Percentiles rank a stretch among this genome's conserved stretches.
These are phyloP conservation scores for Panopea generosa DNA, from an alignment of 2,888 invertebrate genomes.

Conservation along the genomic window DNA sequence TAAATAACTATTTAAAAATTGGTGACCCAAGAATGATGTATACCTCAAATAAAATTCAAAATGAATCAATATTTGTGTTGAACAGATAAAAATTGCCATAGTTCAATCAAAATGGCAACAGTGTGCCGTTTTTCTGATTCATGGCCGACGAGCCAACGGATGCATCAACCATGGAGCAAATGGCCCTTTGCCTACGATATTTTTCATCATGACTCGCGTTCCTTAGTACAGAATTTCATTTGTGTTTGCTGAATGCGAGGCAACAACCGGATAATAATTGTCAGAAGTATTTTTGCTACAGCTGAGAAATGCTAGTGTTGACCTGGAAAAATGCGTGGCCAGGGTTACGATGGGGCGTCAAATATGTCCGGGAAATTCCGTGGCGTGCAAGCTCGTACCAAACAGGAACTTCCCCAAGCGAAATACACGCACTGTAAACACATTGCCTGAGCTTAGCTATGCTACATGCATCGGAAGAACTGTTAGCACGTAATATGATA, in stretches of 20 bases:
- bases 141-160: conserved; percentile 8
- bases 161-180: conserved; percentile 27
- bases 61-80: conserved; percentile 1
- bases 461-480: conserved; percentile 26
- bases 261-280: conserved; percentile 23
- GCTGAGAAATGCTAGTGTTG: background rate
- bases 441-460: conserved; percentile 36
- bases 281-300: conserved; percentile 15
- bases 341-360: conserved; percentile 50
- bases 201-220: background rate
- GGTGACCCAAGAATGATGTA: conserved; percentile 5
- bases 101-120: conserved; percentile 5
- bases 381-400: conserved; percentile 34
- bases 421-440: conserved; percentile 36
- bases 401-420: conserved; percentile 25
- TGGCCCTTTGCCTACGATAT: conserved; percentile 19
- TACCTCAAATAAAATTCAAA: conserved; percentile 7
- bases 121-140: background rate
- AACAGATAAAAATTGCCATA: background rate
- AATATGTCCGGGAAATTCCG: conserved; percentile 39
- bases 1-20: background rate
- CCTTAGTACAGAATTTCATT: conserved; percentile 20
- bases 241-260: conserved; percentile 28
- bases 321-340: conserved; percentile 23
- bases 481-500: conserved; percentile 31